Base-by-base conservation (phyloP, 2,888 invertebrate genomes). In the Pollenia amentaria region DNA sequence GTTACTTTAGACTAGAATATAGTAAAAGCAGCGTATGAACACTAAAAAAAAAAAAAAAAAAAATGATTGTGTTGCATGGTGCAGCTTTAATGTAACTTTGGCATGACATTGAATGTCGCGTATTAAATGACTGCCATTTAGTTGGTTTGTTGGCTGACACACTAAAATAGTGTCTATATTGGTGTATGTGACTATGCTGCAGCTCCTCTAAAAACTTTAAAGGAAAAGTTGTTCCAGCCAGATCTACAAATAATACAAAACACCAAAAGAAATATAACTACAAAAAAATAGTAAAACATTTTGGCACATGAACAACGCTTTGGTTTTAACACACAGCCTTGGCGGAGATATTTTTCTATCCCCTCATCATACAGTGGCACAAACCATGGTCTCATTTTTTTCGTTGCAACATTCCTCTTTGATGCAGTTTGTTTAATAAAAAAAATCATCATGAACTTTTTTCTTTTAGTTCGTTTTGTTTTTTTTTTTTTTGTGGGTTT, bases 81-180 rank as follows among this genome's bases (percentile, higher is more conserved):
- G 70, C 65, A 83, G 72, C 51, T 79, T 79, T 29, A 76, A 75
- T 78, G 73, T 64, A 64, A 73, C 67, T 87, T 84, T 84, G 79
- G 72, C 86, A 80, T 87, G 79, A 87, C 86, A 87, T 87, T 87
- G 86, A 84, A 84, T 84, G 83, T 80, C 86, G 86, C 83, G 85
- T 64, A 82, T 79, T 86, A 78, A 85, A 70, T 76, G 77, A 69
- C 67, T 85, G 55, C 69, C 64, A 62, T 79, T 70, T 79, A 70
- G 65, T 38, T 57, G 67, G 70, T 48, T 80, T 57, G 70, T 75
- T 82, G 73, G 79, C 83, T 84, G 86, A 87, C 86, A 87, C 76
- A 87, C 72, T 84, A 80, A 67, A 42, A 44, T n/a, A 51, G 64
- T 60, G 46, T 40, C 44, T 62, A 21, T 57, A 40, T 72, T 14